Evolutionary conservation across 2,113 vertebrate genomes (phyloP), one percentile per base, ranked within the genome.

Genomic region (Etheostoma cragini): DNA sequence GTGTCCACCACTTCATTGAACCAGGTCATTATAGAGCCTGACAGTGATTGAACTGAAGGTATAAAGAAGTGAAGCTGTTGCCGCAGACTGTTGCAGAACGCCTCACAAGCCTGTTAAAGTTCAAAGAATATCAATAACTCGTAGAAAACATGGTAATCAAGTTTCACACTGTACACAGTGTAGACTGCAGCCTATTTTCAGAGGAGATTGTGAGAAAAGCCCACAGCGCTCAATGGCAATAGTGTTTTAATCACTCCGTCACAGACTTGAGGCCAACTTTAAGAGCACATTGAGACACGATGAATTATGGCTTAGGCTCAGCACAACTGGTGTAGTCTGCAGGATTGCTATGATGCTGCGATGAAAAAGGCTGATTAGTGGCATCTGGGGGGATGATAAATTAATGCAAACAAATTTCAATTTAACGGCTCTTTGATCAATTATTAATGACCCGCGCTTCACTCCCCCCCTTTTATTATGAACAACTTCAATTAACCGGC

Each of bases 321-420:
- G 83, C 86, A 83, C 84, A 81, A 76, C 81, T 49, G 49, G 75
- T 63, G 74, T 52, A 71, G 87, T 84, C 85, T 82, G 83, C 86
- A 63, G 76, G 74, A 71, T 35, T 61, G 86, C 88, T 77, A 78
- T 84, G 85, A 91, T 85, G 87, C 76, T 62, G 56, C 82, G 52
- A 78, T 85, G 85, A 82, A 85, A 91, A 88, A 68, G 78, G 89
- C 84, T 89, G 89, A 92, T 93, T 91, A 91, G 87, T 76, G 89
- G 89, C 89, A 93, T 92, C 88, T 91, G 89, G 91, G 87, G 72
- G 78, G 76, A 94, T 93, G 91, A 93, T 93, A 93, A 93, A 94
- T 93, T 93, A 91, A 93, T 93, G 89, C 84, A 92, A 93, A 93
- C 89, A 89, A 85, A 90, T 93, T 93, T 93, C 90, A 83, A 90